Evolutionary conservation across 2,113 vertebrate species (phyloP).

Genomic region (Polypterus bichir): DNA sequence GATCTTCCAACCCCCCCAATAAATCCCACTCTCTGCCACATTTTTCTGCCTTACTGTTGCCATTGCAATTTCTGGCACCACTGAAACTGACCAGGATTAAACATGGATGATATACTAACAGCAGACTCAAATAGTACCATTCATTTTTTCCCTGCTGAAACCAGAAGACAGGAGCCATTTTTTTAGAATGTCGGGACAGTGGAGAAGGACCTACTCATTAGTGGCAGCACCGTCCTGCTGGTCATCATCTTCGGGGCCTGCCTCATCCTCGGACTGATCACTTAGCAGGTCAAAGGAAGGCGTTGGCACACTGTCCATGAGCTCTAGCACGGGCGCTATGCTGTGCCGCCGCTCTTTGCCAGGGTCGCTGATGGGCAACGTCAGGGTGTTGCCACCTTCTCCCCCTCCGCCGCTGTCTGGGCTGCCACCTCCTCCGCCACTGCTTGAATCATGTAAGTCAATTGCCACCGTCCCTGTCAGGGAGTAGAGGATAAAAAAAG

Average conservation of each 20-base stretch:
- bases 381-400: constrained; percentile 43
- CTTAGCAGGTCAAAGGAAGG: constrained; percentile 60
- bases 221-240: constrained; percentile 41
- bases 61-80: too few relatives aligned
- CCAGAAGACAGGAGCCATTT: neutral
- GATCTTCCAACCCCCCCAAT: too few relatives aligned
- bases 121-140: too few relatives aligned
- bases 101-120: too few relatives aligned
- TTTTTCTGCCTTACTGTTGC: too few relatives aligned
- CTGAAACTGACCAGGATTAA: too few relatives aligned
- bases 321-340: constrained; percentile 62
- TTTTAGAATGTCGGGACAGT: neutral
- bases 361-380: constrained; percentile 38
- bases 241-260: constrained; percentile 51
- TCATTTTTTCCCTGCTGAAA: too few relatives aligned
- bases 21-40: too few relatives aligned
- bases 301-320: constrained; percentile 48
- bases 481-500: neutral
- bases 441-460: constrained; percentile 56
- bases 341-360: constrained; percentile 50
- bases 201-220: constrained; percentile 39
- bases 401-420: constrained; percentile 28
- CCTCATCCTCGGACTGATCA: constrained; percentile 64
- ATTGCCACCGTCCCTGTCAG: constrained; percentile 58
- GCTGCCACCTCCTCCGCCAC: constrained; percentile 50